These are phyloP conservation scores for Cinclus cinclus DNA, from an alignment of 2,113 vertebrate genomes.

Conservation along the genomic window DNA sequence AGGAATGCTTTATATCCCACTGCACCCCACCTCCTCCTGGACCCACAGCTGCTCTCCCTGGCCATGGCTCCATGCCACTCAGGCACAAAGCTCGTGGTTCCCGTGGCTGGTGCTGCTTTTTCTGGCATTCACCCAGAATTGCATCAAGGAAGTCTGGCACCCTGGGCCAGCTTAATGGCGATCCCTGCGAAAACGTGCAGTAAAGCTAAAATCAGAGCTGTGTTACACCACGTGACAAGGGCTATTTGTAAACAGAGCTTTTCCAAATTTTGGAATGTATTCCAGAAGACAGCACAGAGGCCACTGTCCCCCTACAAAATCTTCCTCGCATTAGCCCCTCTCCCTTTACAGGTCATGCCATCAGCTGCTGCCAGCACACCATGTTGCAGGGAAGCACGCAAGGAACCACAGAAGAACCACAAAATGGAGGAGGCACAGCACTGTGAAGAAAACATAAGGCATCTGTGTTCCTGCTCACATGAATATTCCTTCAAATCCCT, in stretches of 20 bases:
- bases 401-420: not conserved
- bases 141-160: not conserved
- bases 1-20: slow-evolving; percentile 28
- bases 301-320: not conserved
- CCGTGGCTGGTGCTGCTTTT: not conserved
- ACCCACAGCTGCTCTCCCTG: not conserved
- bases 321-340: not conserved
- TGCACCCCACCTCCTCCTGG: not conserved
- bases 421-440: not conserved
- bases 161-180: fast-evolving
- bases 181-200: fast-evolving
- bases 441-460: not conserved
- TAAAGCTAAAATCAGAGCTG: not conserved
- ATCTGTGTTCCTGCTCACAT: not conserved
- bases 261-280: not conserved
- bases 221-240: fast-evolving
- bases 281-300: not conserved
- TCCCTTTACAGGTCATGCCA: not conserved
- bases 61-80: not conserved
- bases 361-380: not conserved
- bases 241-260: not conserved
- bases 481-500: not conserved
- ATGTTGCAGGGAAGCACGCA: not conserved
- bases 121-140: not conserved
- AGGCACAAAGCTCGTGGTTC: not conserved